Evolutionary conservation across 2,113 vertebrate species (phyloP).

Genomic region (Grammomys surdaster): DNA sequence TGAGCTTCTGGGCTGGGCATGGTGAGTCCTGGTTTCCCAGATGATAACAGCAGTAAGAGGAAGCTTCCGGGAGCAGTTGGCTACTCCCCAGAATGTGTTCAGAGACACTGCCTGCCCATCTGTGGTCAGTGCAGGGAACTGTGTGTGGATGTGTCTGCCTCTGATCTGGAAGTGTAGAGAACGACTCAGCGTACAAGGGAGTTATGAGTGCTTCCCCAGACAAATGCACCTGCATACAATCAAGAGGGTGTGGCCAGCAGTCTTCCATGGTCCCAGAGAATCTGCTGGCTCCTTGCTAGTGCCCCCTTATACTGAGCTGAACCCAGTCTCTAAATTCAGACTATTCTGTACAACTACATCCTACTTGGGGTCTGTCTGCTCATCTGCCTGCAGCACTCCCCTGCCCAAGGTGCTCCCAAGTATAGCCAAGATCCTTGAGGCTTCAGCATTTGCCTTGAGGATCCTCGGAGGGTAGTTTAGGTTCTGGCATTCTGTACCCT

Average conservation of each 20-base stretch:
- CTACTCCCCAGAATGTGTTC: fast-evolving
- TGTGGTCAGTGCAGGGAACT: no score
- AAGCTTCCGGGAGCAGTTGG: background rate
- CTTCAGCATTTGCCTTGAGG: background rate
- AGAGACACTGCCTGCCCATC: background rate
- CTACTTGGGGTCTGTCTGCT: no score
- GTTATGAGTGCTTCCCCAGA: background rate
- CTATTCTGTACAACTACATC: background rate
- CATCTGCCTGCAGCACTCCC: fast-evolving
- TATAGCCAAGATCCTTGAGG: background rate
- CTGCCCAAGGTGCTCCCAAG: background rate
- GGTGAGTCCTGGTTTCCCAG: constrained; percentile 40
- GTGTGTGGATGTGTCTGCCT: background rate
- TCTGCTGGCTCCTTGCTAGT: background rate
- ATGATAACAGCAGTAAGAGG: background rate
- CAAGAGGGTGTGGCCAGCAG: no score
- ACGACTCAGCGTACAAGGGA: background rate
- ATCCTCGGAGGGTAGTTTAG: no score
- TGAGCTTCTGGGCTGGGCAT: background rate
- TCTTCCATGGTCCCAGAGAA: fast-evolving
- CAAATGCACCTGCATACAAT: fast-evolving
- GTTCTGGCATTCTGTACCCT: background rate
- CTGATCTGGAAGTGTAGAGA: background rate
- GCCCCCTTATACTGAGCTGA: background rate
- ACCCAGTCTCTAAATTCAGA: background rate